phyloP scores from a whole-genome alignment of 2,113 vertebrate genomes.

The Ctenodactylus gundi region DNA sequence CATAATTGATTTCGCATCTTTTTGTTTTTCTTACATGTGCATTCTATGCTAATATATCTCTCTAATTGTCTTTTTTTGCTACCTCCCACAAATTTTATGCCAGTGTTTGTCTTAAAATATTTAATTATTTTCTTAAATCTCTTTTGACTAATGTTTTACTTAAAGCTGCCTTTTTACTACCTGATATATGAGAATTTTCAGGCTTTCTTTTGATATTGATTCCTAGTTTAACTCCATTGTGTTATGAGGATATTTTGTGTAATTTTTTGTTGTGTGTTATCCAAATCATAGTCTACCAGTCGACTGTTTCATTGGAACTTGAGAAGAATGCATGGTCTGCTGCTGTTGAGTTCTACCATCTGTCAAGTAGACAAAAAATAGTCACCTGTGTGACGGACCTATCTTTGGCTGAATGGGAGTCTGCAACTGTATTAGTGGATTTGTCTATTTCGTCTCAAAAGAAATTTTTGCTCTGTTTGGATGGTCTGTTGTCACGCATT shows the following conservation, averaged over 20 bases:
- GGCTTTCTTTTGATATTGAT: neutral
- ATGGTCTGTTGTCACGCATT: neutral
- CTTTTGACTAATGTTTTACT: neutral
- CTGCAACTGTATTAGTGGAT: neutral
- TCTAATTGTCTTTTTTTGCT: neutral
- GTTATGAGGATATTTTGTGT: neutral
- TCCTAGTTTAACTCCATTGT: neutral
- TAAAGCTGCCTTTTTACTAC: neutral
- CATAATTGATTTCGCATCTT: neutral
- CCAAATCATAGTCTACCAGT: neutral
- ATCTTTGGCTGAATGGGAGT: too few relatives aligned
- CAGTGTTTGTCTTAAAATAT: neutral
- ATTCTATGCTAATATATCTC: neutral
- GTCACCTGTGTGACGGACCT: too few relatives aligned
- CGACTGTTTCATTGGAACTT: neutral
- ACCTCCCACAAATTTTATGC: neutral
- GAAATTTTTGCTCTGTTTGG: too few relatives aligned
- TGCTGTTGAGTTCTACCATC: neutral
- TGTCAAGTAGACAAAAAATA: too few relatives aligned
- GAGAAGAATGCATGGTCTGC: neutral
- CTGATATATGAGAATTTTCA: neutral
- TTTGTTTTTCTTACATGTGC: neutral
- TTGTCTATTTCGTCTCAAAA: neutral
- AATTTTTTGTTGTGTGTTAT: neutral
- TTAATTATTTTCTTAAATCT: neutral